Evolutionary conservation across 2,888 invertebrate genomes (phyloP), one percentile per base, ranked within the genome.

Genomic region (Sisyra nigra): DNA sequence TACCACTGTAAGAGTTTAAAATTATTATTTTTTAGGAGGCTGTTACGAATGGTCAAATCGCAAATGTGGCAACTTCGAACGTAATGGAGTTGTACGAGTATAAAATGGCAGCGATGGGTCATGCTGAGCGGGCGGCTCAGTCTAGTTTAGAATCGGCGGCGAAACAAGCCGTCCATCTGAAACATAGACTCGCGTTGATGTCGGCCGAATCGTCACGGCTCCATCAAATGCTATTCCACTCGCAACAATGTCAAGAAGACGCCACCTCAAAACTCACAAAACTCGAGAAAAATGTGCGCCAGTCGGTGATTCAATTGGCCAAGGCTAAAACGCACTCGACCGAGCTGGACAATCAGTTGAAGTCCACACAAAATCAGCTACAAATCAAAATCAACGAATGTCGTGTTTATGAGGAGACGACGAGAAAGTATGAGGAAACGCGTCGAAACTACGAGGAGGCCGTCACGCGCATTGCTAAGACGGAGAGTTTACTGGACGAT

Each of bases 21-120:
- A n/a, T n/a, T n/a, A n/a, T n/a, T n/a, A n/a, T n/a, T n/a, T n/a
- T n/a, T n/a, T n/a, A 61, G 29, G 61, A 65, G 9, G 65, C 67
- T 1, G 58, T 69, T 8, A 53, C 65, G 1, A 58, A 65, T 4
- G 69, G 72, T 48, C 62, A 71, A 63, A 61, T 74, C 38, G 57
- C 60, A 0, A 72, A 76, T 50, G 63, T 76, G 42, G 67, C 75
- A 1, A 76, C 75, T 0, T 77, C 77, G 0, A 72, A 77, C 38
- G 72, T 80, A 3, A 80, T 81, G 73, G 80, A 81, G 55, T 54
- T 81, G 47, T 81, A 79, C 45, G 77, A 80, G 14, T 80, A 78
- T 56, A 79, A 80, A 56, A 63, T 80, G 57, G 67, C 72, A 3
- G 58, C 67, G 13, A 63, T 71, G 62, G 60, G 61, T 8, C 67